A percentile compares a stretch with the other conserved stretches of the same genome.
phyloP scores from a whole-genome alignment of 1,140 invertebrate genomes.

The Drosophila azteca region DNA sequence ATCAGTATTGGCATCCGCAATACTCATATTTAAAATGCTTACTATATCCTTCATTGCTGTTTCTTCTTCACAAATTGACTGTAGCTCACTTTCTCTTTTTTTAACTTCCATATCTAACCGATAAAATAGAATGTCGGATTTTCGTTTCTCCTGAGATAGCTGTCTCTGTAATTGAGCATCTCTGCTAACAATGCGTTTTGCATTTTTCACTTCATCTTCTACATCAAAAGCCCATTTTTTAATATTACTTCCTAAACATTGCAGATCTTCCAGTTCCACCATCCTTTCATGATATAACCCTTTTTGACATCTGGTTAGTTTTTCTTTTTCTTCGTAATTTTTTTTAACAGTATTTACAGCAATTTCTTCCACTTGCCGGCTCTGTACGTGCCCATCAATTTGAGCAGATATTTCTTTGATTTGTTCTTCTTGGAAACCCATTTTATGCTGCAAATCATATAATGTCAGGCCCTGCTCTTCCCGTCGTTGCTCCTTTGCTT shows the following conservation, averaged over 20 bases:
- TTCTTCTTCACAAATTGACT: constrained; percentile 84
- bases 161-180: constrained; percentile 84
- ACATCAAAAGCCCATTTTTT: constrained; percentile 85
- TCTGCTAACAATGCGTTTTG: constrained; percentile 85
- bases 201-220: constrained; percentile 84
- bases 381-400: constrained; percentile 82
- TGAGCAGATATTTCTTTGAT: constrained; percentile 84
- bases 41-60: constrained; percentile 84
- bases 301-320: constrained; percentile 81
- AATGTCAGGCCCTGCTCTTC: constrained; percentile 84
- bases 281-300: constrained; percentile 78
- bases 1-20: constrained; percentile 87
- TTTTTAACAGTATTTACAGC: constrained; percentile 73
- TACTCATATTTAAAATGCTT: constrained; percentile 83
- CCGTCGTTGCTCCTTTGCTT: constrained; percentile 82
- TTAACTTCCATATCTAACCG: constrained; percentile 85
- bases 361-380: constrained; percentile 82
- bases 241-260: constrained; percentile 83
- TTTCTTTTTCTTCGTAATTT: constrained; percentile 77
- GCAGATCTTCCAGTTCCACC: constrained; percentile 83
- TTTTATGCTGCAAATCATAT: constrained; percentile 85
- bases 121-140: constrained; percentile 85
- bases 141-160: constrained; percentile 84
- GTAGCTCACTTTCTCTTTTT: constrained; percentile 84
- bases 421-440: constrained; percentile 84